Percentiles rank a stretch among this genome's conserved stretches.
These are phyloP conservation scores for Rhyacophila brunnea DNA, from an alignment of 1,140 invertebrate species.

Conservation along the genomic window DNA sequence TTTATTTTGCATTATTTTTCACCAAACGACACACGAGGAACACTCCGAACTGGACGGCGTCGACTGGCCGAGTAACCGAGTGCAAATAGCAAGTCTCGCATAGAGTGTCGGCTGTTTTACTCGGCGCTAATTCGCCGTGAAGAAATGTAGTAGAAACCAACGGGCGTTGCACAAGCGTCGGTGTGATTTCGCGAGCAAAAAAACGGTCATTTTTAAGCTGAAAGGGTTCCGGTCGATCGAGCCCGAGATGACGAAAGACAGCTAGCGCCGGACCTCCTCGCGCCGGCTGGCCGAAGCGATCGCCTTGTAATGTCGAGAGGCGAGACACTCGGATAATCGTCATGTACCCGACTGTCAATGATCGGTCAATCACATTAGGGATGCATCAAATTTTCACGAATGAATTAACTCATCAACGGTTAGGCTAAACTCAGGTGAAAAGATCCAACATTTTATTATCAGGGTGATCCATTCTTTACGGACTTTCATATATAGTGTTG, in stretches of 20 bases:
- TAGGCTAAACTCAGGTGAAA: no score
- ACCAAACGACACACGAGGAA: not conserved
- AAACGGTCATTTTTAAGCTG: slow-evolving; percentile 27
- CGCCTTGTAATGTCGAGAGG: no score
- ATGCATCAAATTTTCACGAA: no score
- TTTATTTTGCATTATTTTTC: slow-evolving; percentile 17
- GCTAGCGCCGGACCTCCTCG: not conserved
- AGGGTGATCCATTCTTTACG: no score
- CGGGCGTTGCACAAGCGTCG: slow-evolving; percentile 31
- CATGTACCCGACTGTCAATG: no score
- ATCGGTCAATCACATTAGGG: no score
- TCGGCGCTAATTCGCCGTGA: slow-evolving; percentile 31
- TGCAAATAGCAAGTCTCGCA: slow-evolving; percentile 23
- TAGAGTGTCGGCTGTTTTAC: slow-evolving; percentile 29
- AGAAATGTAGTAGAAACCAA: slow-evolving; percentile 33
- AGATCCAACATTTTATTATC: no score
- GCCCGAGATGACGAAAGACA: slow-evolving; percentile 21
- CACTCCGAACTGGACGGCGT: slow-evolving; percentile 14
- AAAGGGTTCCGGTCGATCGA: slow-evolving; percentile 32
- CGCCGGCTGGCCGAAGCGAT: no score
- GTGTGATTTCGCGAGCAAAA: slow-evolving; percentile 32
- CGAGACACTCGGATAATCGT: no score
- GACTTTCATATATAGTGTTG: no score
- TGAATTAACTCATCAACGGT: no score
- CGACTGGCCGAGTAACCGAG: slow-evolving; percentile 14